A percentile compares a stretch with the other conserved stretches of the same genome.
phyloP scores from a whole-genome alignment of 2,797 vertebrate genomes.

The Ibycter americanus region DNA sequence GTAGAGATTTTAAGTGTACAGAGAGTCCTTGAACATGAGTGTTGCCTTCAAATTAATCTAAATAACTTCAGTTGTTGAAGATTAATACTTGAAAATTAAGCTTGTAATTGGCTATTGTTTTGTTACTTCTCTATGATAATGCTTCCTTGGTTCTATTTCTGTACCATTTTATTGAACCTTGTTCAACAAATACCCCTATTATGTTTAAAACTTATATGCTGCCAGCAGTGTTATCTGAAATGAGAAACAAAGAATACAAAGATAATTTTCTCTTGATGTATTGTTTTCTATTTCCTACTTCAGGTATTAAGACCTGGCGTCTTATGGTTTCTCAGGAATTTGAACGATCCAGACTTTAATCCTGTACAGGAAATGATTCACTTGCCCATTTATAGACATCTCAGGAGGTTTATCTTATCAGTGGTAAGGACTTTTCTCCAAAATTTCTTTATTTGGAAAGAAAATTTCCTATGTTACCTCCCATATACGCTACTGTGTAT shows the following conservation, averaged over 20 bases:
- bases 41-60: neutral
- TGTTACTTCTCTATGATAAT: neutral
- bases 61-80: neutral
- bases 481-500: neutral
- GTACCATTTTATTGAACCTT: neutral
- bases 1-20: neutral
- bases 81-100: neutral
- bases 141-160: neutral
- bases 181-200: neutral
- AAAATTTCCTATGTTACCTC: neutral
- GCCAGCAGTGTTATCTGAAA: neutral
- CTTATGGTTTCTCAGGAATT: conserved; percentile 96
- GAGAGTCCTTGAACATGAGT: neutral
- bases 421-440: conserved; percentile 82
- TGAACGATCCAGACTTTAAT: conserved; percentile 98
- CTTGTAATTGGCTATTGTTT: neutral
- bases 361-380: conserved; percentile 99
- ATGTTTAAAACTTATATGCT: neutral
- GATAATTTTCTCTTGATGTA: neutral
- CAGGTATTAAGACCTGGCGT: conserved; percentile 95
- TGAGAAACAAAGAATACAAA: neutral
- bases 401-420: conserved; percentile 94
- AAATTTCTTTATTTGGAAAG: neutral
- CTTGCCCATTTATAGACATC: conserved; percentile 93
- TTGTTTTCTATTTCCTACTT: neutral